Base-by-base conservation (phyloP, 2,113 vertebrate genomes). In the Ceuthmochares aereus region DNA sequence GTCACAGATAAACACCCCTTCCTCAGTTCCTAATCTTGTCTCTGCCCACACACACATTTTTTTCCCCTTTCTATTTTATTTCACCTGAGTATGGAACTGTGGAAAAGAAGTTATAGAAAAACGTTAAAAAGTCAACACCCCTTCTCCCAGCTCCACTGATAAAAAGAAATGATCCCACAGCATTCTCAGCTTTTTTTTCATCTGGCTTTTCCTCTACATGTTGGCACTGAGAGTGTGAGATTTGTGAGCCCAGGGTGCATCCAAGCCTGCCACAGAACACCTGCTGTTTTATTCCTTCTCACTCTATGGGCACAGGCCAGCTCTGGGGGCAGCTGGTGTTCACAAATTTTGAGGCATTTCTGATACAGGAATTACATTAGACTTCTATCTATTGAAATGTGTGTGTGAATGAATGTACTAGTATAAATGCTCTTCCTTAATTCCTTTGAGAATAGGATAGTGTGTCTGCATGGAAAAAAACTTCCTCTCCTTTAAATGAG, bases 211-310 rank as follows among this genome's bases (percentile, higher is more conserved):
- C 25, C 62, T 90, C 68, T 72, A 52, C 81, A 55, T 89, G 79
- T 94, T 96, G 95, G 92, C 95, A 97, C 89, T 0, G 2, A 91
- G 29, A 90, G 83, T 4, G 26, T 95, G 84, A 95, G 93, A 95
- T 83, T 81, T 95, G 91, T 72, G 76, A 95, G 92, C 74, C 43
- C 42, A 81, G 86, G 76, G 40, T 89, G 88, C 93, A 94, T 96
- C 92, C 94, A 93, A 90, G 88, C 55, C 86, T 86, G 52, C 84
- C 74, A 95, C 90, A 95, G 55, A 96, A 94, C 95, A 96, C 90
- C 90, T 94, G 96, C 95, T 96, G 95, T 92, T 96, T 91, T 95
- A 84, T 95, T 95, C 83, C 56, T 34, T 89, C 76, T 93, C 52
- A 40, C 55, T 90, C 51, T 51, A 20, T 95, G 91, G 85, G 91